Base-by-base conservation (phyloP, 2,888 invertebrate genomes). In the Gisinianus flammeolus region DNA sequence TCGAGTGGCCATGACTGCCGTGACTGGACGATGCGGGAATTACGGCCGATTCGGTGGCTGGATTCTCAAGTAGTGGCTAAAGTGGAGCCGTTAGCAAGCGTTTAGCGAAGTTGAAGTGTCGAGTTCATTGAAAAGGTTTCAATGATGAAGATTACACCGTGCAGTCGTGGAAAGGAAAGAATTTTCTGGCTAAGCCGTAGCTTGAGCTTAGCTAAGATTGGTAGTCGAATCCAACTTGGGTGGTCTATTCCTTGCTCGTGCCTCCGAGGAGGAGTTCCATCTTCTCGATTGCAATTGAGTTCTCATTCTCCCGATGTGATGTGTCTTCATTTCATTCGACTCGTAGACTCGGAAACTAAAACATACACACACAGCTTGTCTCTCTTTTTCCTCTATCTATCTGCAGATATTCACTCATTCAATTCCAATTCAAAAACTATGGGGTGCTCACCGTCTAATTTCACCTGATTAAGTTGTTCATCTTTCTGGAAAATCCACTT, bases 191-290 rank as follows among this genome's bases (percentile, higher is more conserved):
- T 76, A 24, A 44, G 44, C 44, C 44, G 12, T 44, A 44, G 44
- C 44, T 44, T 44, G 44, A 35, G 67, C 69, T 76, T 44, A 28
- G 76, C 81, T 80, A 82, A 83, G 83, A 83, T 83, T 83, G 83
- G 83, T 83, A 82, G 83, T 82, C 83, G 80, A 82, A 80, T 82
- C 82, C 82, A 75, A 79, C 84, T 81, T 84, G 83, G 84, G 83
- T 83, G 84, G 84, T 83, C 83, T 76, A 79, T 81, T 82, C 78
- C 79, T 81, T 83, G 82, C 84, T 84, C 84, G 84, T 84, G 84
- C 83, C 83, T 84, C 79, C 80, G 74, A 84, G 84, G 84, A 82
- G 84, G 84, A 84, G 84, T 79, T 76, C 67, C 70, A 62, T 79
- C 70, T 78, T 69, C 64, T 82, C 80, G 81, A 82, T 84, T 82